Evolutionary conservation across 2,888 invertebrate species (phyloP), one percentile per base, ranked within the genome.

Genomic region (Stomorhina lunata): DNA sequence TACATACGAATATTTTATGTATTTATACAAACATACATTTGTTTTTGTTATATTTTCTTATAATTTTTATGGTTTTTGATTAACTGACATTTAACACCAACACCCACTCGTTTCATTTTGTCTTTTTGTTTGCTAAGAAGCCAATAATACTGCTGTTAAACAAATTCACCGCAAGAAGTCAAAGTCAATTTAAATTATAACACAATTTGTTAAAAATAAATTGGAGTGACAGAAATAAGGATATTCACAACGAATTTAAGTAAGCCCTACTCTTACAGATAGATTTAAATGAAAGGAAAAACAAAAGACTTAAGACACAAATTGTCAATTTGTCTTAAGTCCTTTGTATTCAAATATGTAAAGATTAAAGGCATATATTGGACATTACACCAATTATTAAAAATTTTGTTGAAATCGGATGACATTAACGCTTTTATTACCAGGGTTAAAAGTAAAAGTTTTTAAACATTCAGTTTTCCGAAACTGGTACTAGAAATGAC

Each of bases 131-230:
- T 50, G 48, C 40, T 57, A 71, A 80, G 80, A 69, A 80, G 75
- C 45, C 45, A 75, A 75, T 27, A 65, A 45, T 5, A 53, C 55
- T 66, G 17, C 32, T 75, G 45, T 20, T 50, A 4, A 50, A 50
- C 27, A 69, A 20, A 69, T 69, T 65, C 55, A 57, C 65, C 57
- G 40, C 65, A 76, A 76, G 76, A 71, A 71, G 69, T 61, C 50
- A 43, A 68, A 77, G 37, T 66, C 77, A 72, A 81, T 81, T 81
- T 59, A 72, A 81, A 77, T 77, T 77, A 77, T 77, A 81, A 61
- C 66, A 80, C 57, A 71, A 40, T 75, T 77, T 29, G 12, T 27
- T 40, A 10, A 6, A 53, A 29, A 45, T 27, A 34, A 37, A 29
- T 66, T 17, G 4, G 20, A 45, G 22, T 15, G 20, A 22, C 50